Percentiles rank a stretch among this genome's conserved stretches.
Conservation (phyloP, 2,113 vertebrate species). For the Piaya cayana region DNA sequence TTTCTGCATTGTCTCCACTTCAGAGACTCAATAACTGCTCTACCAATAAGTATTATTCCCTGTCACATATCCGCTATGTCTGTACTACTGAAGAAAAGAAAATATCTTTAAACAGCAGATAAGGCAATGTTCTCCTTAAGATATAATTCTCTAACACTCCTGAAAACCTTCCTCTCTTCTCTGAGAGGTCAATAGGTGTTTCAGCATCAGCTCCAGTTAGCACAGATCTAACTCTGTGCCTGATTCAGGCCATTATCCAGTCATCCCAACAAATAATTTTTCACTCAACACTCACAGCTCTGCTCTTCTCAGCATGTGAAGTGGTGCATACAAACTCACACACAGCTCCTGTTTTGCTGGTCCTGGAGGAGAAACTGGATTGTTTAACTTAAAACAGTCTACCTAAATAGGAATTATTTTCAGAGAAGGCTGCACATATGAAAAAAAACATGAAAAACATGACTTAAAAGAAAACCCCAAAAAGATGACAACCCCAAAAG, state of each 20-base stretch:
- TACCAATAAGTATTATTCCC: not conserved
- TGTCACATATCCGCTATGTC: not conserved
- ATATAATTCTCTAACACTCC: not conserved
- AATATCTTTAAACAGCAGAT: not conserved
- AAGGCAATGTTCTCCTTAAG: not conserved
- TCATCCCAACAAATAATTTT: not conserved
- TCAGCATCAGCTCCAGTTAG: not conserved
- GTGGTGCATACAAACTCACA: not conserved
- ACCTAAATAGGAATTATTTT: not conserved
- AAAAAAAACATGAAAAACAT: not conserved
- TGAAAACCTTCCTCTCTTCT: not conserved
- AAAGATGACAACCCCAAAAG: too few species aligned
- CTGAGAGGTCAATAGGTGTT: not conserved
- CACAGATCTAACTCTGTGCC: not conserved
- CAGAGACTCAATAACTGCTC: not conserved
- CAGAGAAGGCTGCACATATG: not conserved
- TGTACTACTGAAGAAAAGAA: constrained; percentile 27
- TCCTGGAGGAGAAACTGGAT: not conserved
- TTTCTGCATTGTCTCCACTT: constrained; percentile 36
- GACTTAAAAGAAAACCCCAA: not conserved
- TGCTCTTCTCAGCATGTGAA: not conserved
- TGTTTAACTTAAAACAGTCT: not conserved
- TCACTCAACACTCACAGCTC: not conserved
- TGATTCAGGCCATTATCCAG: not conserved
- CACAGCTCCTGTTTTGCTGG: not conserved